A percentile compares a stretch with the other conserved stretches of the same genome.
Evolutionary conservation across 2,797 vertebrate genomes (phyloP).

Genomic region (Acipenser oxyrinchus): DNA sequence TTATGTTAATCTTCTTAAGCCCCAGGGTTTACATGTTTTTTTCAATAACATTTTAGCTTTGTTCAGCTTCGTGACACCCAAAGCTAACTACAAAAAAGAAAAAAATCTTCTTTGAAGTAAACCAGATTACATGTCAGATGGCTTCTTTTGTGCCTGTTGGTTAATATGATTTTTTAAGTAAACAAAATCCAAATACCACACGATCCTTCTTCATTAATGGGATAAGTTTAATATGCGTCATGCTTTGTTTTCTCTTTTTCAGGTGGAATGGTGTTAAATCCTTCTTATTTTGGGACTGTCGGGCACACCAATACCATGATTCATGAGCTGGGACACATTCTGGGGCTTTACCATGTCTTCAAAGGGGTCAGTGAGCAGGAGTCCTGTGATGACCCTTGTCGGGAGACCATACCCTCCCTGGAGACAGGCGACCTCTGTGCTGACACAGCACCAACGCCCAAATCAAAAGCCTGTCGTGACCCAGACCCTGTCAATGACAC

Average conservation of each 20-base stretch:
- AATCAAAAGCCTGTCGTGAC: slow-evolving; percentile 82
- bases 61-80: no score
- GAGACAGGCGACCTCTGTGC: slow-evolving; percentile 94
- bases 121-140: no score
- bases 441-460: slow-evolving; percentile 83
- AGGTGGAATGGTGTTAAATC: slow-evolving; percentile 93
- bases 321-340: slow-evolving; percentile 89
- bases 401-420: slow-evolving; percentile 83
- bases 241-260: slow-evolving; percentile 25
- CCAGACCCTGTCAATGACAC: slow-evolving; percentile 79
- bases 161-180: no score
- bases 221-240: not conserved
- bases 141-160: no score
- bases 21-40: no score
- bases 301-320: slow-evolving; percentile 93
- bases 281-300: slow-evolving; percentile 75
- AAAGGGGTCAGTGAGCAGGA: slow-evolving; percentile 93
- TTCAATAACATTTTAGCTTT: no score
- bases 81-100: no score
- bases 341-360: slow-evolving; percentile 95
- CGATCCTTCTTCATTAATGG: not conserved
- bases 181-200: no score
- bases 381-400: slow-evolving; percentile 91
- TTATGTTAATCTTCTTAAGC: no score
- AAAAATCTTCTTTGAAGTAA: no score